Percentiles rank a stretch among this genome's conserved stretches.
Evolutionary conservation across 2,113 vertebrate genomes (phyloP).

Genomic region (Catharus fuscescens): DNA sequence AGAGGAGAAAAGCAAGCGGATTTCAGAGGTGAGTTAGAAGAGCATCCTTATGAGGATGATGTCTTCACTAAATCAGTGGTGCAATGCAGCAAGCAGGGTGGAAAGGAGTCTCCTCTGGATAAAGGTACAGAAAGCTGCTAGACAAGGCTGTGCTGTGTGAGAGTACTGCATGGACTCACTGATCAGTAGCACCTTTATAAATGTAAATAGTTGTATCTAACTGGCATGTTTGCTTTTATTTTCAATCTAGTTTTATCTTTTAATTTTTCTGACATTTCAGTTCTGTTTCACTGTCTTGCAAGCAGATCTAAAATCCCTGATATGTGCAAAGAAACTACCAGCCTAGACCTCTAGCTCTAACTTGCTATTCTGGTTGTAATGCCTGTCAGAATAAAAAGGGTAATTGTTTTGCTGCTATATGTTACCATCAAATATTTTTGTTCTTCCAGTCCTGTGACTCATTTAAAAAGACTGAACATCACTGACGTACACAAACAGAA

Average conservation of each 20-base stretch:
- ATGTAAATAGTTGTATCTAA: conserved; percentile 8
- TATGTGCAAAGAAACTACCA: background rate
- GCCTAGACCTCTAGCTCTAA: conserved; percentile 34
- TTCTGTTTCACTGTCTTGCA: conserved; percentile 36
- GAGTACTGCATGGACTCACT: conserved; percentile 15
- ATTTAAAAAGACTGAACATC: conserved; percentile 56
- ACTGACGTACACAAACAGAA: conserved; percentile 41
- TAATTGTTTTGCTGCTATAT: conserved; percentile 63
- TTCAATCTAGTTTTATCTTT: conserved; percentile 27
- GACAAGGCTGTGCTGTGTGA: conserved; percentile 14
- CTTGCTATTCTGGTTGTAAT: conserved; percentile 43
- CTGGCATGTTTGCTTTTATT: background rate
- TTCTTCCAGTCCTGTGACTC: conserved; percentile 55
- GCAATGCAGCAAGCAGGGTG: conserved; percentile 81
- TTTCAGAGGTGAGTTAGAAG: conserved; percentile 74
- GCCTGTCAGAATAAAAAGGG: conserved; percentile 48
- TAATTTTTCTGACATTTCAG: conserved; percentile 44
- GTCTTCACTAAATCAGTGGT: conserved; percentile 79
- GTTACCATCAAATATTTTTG: conserved; percentile 63
- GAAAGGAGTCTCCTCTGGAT: conserved; percentile 69
- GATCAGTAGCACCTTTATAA: background rate
- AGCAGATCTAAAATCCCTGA: conserved; percentile 30
- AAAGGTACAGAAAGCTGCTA: conserved; percentile 67
- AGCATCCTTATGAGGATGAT: conserved; percentile 75
- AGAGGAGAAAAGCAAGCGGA: conserved; percentile 70